Percentiles rank a stretch among this genome's conserved stretches.
Conservation (phyloP, 1,140 invertebrate genomes). For the Procambarus virginalis region DNA sequence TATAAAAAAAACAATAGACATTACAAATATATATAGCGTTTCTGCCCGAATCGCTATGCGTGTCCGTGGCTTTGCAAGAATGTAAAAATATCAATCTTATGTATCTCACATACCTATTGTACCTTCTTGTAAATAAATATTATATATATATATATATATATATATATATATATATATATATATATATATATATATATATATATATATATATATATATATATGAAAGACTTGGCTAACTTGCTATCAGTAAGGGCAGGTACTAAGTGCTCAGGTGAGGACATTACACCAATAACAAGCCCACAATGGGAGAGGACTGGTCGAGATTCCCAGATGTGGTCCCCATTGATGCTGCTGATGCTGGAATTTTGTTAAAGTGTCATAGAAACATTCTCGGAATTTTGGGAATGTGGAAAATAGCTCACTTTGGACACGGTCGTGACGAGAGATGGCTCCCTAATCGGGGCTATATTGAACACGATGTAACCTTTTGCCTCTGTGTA, state of each 20-base stretch:
- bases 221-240: background rate
- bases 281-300: background rate
- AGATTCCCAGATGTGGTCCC: no score
- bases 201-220: no score
- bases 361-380: background rate
- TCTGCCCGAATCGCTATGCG: no score
- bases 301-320: background rate
- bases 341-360: background rate
- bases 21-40: no score
- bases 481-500: no score
- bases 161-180: conserved; percentile 40
- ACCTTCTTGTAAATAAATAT: conserved; percentile 40
- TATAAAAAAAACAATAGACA: background rate
- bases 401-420: background rate
- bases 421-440: background rate
- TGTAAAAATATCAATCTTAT: no score
- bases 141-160: conserved; percentile 41
- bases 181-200: conserved; percentile 24
- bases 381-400: background rate
- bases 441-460: no score
- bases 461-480: no score
- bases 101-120: background rate
- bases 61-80: no score
- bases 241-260: background rate
- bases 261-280: background rate